A percentile compares a stretch with the other conserved stretches of the same genome.
These are phyloP conservation scores for Papilio polyxenes DNA, from an alignment of 1,140 invertebrate genomes.

Conservation along the genomic window DNA sequence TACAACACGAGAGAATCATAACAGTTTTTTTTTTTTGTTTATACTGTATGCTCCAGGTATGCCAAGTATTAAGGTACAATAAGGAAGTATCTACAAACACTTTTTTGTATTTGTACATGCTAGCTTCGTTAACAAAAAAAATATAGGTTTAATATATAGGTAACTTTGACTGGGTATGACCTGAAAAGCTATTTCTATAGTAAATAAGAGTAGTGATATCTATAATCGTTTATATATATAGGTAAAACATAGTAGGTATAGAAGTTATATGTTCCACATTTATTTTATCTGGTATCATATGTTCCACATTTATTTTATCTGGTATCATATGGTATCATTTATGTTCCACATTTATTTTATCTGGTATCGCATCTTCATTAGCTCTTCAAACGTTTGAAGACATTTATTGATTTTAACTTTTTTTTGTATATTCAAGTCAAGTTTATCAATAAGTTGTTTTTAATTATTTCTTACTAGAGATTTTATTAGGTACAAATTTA, in stretches of 20 bases:
- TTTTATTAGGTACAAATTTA: too few relatives aligned
- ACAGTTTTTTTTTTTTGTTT: conserved; percentile 8
- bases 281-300: too few relatives aligned
- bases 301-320: too few relatives aligned
- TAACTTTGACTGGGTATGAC: background rate
- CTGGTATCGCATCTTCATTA: background rate
- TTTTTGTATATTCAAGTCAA: too few relatives aligned
- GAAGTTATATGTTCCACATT: too few relatives aligned
- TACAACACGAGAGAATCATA: conserved; percentile 29
- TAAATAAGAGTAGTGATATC: too few relatives aligned
- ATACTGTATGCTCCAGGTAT: background rate
- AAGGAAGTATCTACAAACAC: background rate
- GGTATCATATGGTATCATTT: too few relatives aligned
- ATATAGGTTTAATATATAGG: background rate
- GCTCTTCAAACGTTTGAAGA: background rate
- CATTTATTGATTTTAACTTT: background rate
- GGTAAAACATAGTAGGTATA: too few relatives aligned
- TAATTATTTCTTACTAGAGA: too few relatives aligned
- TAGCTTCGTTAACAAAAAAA: background rate
- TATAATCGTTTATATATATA: too few relatives aligned
- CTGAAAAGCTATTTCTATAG: background rate
- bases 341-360: too few relatives aligned
- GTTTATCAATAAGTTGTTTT: too few relatives aligned
- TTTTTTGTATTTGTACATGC: background rate
- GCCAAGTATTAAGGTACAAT: background rate